Conservation (phyloP, 2,888 invertebrate genomes). For the Gibbula magus region DNA sequence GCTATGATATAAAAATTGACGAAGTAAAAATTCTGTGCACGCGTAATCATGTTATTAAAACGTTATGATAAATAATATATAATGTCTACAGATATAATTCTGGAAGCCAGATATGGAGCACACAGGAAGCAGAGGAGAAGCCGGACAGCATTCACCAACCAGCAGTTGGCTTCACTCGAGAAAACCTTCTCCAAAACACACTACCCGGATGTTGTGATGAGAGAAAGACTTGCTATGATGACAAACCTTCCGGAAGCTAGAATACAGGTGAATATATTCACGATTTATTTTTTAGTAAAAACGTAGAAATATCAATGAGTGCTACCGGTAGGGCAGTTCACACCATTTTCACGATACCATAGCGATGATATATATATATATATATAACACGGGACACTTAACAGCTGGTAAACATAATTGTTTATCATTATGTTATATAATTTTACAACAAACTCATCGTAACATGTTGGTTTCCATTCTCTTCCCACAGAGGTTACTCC, state of each 20-base stretch:
- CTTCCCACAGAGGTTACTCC: too few relatives aligned
- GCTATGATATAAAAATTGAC: neutral
- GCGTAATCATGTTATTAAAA: too few relatives aligned
- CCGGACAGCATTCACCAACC: constrained; percentile 77
- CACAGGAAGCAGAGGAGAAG: constrained; percentile 76
- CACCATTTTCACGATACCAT: too few relatives aligned
- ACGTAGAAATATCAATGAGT: neutral
- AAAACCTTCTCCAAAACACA: constrained; percentile 76
- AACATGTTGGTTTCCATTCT: too few relatives aligned
- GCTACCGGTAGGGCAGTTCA: neutral
- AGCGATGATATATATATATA: too few relatives aligned
- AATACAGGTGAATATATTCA: constrained; percentile 71
- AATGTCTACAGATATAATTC: constrained; percentile 65
- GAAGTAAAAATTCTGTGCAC: too few relatives aligned
- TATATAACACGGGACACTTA: too few relatives aligned
- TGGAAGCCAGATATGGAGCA: constrained; percentile 72
- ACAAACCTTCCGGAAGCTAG: constrained; percentile 77
- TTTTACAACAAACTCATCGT: too few relatives aligned
- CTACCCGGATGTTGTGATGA: constrained; percentile 77
- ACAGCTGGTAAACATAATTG: too few relatives aligned
- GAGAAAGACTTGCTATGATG: constrained; percentile 76
- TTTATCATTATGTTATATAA: too few relatives aligned
- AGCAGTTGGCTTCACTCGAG: constrained; percentile 76
- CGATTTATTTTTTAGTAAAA: neutral
- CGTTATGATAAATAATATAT: neutral